Evolutionary conservation across 1,140 invertebrate species (phyloP).

Genomic region (Leptoteleia sp.): DNA sequence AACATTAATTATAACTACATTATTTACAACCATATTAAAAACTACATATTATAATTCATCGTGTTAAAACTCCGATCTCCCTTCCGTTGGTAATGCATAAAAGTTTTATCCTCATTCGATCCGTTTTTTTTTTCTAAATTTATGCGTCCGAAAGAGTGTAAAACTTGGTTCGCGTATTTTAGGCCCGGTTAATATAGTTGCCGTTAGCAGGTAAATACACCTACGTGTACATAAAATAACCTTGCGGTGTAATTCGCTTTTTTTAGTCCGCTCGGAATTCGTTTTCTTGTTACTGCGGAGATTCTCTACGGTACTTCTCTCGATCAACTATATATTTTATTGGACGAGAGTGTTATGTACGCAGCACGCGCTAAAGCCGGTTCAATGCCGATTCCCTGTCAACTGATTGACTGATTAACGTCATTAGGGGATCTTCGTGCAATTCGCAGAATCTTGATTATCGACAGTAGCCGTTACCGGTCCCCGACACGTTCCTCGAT

Average conservation of each 20-base stretch:
- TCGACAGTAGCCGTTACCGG: too few relatives aligned
- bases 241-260: conserved; percentile 19
- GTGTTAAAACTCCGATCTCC: too few relatives aligned
- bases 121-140: conserved; percentile 16
- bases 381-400: conserved; percentile 53
- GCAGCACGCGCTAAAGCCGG: conserved; percentile 65
- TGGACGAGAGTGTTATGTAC: conserved; percentile 39
- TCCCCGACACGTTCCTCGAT: too few relatives aligned
- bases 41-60: too few relatives aligned
- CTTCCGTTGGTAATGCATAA: too few relatives aligned
- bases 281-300: conserved; percentile 30
- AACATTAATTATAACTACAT: too few relatives aligned
- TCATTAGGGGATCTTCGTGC: too few relatives aligned
- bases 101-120: conserved; percentile 29
- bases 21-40: too few relatives aligned
- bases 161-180: conserved; percentile 5
- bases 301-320: conserved; percentile 39
- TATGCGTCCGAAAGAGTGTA: neutral
- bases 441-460: too few relatives aligned
- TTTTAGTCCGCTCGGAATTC: conserved; percentile 21
- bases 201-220: conserved; percentile 19
- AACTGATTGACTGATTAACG: conserved; percentile 59
- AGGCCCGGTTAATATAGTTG: conserved; percentile 19
- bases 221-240: conserved; percentile 29
- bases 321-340: conserved; percentile 57